phyloP scores from a whole-genome alignment of 2,888 invertebrate genomes.

The Folsomia candida region DNA sequence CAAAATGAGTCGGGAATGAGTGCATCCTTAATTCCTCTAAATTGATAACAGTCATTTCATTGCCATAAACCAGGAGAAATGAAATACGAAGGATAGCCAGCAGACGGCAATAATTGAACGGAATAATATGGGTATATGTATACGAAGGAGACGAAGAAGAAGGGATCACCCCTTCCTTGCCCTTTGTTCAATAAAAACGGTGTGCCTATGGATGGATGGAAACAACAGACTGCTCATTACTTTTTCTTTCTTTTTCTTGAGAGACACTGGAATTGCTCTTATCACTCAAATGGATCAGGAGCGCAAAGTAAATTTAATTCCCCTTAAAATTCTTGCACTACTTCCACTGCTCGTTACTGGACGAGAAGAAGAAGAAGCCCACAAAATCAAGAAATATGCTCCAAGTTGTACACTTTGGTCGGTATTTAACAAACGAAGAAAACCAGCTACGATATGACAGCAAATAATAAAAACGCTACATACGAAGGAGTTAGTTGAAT shows the following conservation, averaged over 20 bases:
- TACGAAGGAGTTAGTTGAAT: neutral
- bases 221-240: neutral
- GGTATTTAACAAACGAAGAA: neutral
- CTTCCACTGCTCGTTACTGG: neutral
- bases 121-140: neutral
- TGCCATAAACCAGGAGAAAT: neutral
- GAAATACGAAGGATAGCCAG: too few species aligned
- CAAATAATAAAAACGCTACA: neutral
- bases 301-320: neutral
- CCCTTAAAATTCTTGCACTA: neutral
- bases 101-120: too few species aligned
- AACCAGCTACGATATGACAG: neutral
- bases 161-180: neutral
- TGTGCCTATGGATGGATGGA: neutral
- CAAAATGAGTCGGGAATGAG: neutral
- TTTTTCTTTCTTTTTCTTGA: neutral
- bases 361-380: too few species aligned
- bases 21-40: neutral
- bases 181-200: neutral
- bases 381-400: too few species aligned
- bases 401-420: too few species aligned
- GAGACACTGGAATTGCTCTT: neutral
- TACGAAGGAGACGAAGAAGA: neutral
- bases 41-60: constrained; percentile 10
- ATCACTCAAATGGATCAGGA: neutral